Percentiles rank a stretch among this genome's conserved stretches.
These are phyloP conservation scores for Corvus moneduloides DNA, from an alignment of 2,113 vertebrate species.

Conservation along the genomic window DNA sequence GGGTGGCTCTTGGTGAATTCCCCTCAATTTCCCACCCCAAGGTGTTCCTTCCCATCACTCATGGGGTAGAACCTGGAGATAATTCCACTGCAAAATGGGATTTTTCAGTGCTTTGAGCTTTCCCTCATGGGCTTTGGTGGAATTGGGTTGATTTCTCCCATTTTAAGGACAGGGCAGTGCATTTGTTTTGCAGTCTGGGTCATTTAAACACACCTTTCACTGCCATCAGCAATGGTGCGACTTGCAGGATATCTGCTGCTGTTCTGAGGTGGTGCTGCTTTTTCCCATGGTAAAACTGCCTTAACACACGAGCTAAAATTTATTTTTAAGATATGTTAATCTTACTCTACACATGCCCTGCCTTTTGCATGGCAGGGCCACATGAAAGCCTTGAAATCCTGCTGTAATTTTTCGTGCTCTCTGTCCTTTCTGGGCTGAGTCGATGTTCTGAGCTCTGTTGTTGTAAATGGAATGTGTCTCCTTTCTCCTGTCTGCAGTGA, in stretches of 20 bases:
- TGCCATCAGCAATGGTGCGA: rapidly evolving
- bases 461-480: not conserved
- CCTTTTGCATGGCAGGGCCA: not conserved
- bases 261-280: not conserved
- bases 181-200: not conserved
- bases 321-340: not conserved
- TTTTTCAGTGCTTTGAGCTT: not conserved
- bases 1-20: not conserved
- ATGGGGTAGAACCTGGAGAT: not conserved
- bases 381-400: not conserved
- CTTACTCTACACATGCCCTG: not conserved
- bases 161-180: not conserved
- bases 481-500: slow-evolving; percentile 8
- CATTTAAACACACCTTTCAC: not conserved
- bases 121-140: not conserved
- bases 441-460: not conserved
- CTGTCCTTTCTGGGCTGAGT: not conserved
- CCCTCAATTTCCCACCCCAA: not conserved
- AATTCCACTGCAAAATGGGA: not conserved
- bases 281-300: not conserved
- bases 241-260: not conserved
- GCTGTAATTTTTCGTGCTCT: not conserved
- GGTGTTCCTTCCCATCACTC: not conserved
- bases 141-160: not conserved
- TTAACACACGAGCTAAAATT: not conserved